These are phyloP conservation scores for Halictus quadricinctus DNA, from an alignment of 2,888 invertebrate genomes.

Conservation along the genomic window DNA sequence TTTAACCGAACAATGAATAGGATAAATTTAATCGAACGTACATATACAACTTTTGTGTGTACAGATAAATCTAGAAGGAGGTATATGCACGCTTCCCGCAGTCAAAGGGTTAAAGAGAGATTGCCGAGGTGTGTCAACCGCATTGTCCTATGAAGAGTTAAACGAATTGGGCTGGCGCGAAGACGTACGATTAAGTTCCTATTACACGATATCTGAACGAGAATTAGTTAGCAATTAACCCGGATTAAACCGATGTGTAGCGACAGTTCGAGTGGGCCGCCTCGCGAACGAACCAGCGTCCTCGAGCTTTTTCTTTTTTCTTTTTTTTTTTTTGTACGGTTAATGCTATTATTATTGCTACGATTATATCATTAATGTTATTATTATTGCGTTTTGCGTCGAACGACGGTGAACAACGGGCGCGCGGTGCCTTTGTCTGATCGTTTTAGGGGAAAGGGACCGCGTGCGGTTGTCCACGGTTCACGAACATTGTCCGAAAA, in stretches of 20 bases:
- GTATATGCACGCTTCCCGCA: neutral
- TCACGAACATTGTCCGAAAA: neutral
- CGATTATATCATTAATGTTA: slow-evolving; percentile 23
- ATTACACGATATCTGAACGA: slow-evolving; percentile 73
- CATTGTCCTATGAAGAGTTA: slow-evolving; percentile 48
- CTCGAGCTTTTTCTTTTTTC: slow-evolving; percentile 21
- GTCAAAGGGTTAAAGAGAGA: neutral
- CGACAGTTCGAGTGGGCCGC: slow-evolving; percentile 49
- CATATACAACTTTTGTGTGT: neutral
- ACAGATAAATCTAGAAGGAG: neutral
- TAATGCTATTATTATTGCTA: slow-evolving; percentile 15
- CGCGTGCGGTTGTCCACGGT: neutral
- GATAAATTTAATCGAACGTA: neutral
- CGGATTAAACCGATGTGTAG: slow-evolving; percentile 56
- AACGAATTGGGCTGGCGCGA: slow-evolving; percentile 56
- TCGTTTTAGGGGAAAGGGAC: neutral
- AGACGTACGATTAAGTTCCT: slow-evolving; percentile 76
- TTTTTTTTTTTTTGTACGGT: slow-evolving; percentile 9
- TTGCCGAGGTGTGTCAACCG: slow-evolving; percentile 2
- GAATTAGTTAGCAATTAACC: slow-evolving; percentile 72
- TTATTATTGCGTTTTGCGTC: slow-evolving; percentile 11
- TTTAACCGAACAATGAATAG: neutral
- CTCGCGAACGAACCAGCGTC: slow-evolving; percentile 43
- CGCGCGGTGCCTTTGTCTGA: slow-evolving; percentile 15
- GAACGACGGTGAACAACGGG: slow-evolving; percentile 12